Evolutionary conservation across 2,113 vertebrate species (phyloP).

Genomic region (Chunga burmeisteri): DNA sequence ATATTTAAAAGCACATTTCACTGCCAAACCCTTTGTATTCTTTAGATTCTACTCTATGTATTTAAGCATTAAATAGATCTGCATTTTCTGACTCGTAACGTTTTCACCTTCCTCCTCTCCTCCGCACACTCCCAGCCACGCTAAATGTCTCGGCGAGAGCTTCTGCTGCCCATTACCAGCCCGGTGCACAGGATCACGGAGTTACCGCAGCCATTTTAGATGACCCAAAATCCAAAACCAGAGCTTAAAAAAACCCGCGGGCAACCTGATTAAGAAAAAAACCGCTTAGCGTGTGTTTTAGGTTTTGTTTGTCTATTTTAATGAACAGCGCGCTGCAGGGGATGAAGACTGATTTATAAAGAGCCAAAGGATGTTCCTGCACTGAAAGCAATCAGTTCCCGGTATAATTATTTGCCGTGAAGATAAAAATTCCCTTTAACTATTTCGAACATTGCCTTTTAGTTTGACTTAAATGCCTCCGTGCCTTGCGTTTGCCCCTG

Average conservation of each 20-base stretch:
- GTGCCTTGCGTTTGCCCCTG: not conserved
- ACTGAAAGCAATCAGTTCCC: slow-evolving; percentile 24
- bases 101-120: not conserved
- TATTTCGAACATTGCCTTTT: not conserved
- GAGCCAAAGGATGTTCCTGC: not conserved
- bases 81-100: not conserved
- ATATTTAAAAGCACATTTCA: not conserved
- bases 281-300: not conserved
- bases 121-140: not conserved
- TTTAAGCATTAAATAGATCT: not conserved
- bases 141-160: not conserved
- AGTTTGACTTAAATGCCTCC: not conserved
- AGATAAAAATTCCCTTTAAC: slow-evolving; percentile 31
- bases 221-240: not conserved
- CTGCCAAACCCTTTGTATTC: not conserved
- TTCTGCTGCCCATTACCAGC: not conserved
- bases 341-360: not conserved
- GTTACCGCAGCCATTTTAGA: slow-evolving; percentile 3
- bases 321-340: not conserved
- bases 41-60: not conserved
- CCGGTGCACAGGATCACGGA: not conserved
- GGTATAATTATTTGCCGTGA: slow-evolving; percentile 36
- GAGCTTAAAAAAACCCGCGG: not conserved
- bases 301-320: slow-evolving; percentile 7
- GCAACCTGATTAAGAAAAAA: not conserved